These are phyloP conservation scores for Crossaster papposus DNA, from an alignment of 53 echinoderm and acorn worm species.

Conservation along the genomic window DNA sequence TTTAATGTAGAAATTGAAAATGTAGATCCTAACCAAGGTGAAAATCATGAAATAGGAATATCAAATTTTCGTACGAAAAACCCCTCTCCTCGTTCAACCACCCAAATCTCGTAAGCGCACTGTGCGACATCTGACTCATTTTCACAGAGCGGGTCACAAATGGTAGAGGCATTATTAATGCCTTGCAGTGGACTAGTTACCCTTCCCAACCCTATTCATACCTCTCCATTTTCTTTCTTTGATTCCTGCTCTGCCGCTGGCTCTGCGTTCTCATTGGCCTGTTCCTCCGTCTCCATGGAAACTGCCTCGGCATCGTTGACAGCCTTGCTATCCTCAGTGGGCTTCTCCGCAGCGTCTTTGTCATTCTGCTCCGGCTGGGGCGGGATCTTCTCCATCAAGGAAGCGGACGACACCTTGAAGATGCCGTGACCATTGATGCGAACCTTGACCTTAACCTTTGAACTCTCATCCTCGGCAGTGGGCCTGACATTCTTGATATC, in stretches of 20 bases:
- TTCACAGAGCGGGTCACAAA: too few relatives aligned
- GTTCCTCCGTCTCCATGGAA: slow-evolving; percentile 68
- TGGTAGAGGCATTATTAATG: too few relatives aligned
- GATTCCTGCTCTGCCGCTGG: slow-evolving; percentile 23
- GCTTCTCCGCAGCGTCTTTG: slow-evolving; percentile 47
- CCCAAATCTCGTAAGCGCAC: too few relatives aligned
- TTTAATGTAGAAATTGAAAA: too few relatives aligned
- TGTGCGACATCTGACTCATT: too few relatives aligned
- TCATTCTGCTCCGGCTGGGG: slow-evolving; percentile 70
- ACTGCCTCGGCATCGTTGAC: slow-evolving; percentile 43
- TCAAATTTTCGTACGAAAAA: too few relatives aligned
- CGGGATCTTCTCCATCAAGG: slow-evolving; percentile 83
- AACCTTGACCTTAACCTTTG: slow-evolving; percentile 96
- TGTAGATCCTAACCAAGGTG: too few relatives aligned
- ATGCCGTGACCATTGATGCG: slow-evolving; percentile 88
- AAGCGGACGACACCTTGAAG: slow-evolving; percentile 84
- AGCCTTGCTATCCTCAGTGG: slow-evolving; percentile 22
- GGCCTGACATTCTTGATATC: slow-evolving; percentile 87
- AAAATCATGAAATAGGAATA: too few relatives aligned
- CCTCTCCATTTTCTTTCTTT: slow-evolving; percentile 45
- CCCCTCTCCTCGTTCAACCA: too few relatives aligned
- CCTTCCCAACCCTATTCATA: too few relatives aligned
- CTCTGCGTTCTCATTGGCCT: slow-evolving; percentile 56
- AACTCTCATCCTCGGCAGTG: slow-evolving; percentile 84
- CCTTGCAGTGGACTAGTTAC: too few relatives aligned